These are phyloP conservation scores for Tethya wilhelma DNA, from an alignment of 37 sponge, comb jelly and placozoan genomes.

Conservation along the genomic window DNA sequence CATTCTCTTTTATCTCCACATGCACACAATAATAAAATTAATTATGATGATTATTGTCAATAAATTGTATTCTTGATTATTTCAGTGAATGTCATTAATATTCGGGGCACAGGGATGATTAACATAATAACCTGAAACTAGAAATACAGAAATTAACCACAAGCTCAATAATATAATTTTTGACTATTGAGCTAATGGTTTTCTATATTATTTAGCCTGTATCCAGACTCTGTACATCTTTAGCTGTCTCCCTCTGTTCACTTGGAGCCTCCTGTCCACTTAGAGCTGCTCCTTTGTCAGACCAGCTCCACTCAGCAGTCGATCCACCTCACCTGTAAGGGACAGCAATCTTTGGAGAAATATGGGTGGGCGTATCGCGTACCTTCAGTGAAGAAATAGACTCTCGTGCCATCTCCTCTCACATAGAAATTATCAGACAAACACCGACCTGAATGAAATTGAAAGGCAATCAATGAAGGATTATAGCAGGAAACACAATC, in stretches of 20 bases:
- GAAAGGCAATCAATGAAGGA: too few species aligned
- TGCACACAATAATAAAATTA: constrained; percentile 2
- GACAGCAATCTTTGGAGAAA: neutral
- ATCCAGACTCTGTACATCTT: constrained; percentile 99
- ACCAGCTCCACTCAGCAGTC: constrained; percentile 71
- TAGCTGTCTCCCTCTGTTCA: constrained; percentile 93
- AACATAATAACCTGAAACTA: too few species aligned
- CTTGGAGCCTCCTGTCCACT: constrained; percentile 87
- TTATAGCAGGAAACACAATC: neutral
- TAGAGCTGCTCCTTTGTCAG: constrained; percentile 82
- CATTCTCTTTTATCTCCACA: too few species aligned
- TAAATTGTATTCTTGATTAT: too few species aligned
- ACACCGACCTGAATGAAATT: constrained; percentile 57
- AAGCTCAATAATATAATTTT: too few species aligned
- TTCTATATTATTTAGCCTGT: constrained; percentile 90
- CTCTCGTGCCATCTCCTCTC: constrained; percentile 95
- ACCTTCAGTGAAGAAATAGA: constrained; percentile 96
- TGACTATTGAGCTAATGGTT: constrained; percentile 45
- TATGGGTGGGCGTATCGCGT: neutral
- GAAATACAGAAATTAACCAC: too few species aligned
- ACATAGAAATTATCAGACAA: constrained; percentile 86
- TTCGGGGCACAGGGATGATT: too few species aligned
- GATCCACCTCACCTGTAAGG: constrained; percentile 76
- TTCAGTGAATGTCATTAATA: too few species aligned
- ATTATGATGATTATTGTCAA: too few species aligned